Evolutionary conservation across 2,888 invertebrate species (phyloP), one percentile per base, ranked within the genome.

Genomic region (Agriopis aurantiaria): DNA sequence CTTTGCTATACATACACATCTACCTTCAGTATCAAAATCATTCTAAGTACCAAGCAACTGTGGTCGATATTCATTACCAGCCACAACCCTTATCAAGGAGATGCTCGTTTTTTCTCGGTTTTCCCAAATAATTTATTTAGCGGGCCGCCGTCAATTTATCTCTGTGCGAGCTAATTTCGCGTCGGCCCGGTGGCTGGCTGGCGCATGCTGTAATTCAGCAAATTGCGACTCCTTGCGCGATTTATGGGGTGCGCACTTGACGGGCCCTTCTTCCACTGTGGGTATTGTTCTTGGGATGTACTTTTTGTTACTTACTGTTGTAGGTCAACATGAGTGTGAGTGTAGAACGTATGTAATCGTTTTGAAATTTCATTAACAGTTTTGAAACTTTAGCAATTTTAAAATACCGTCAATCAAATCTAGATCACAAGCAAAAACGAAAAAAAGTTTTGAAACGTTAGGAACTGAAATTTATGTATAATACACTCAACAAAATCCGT

Each of bases 121-220:
- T 93, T 93, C 93, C 93, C 93, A 93, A 94, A 94, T 94, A 93
- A 94, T 94, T 94, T 94, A 94, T 94, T 94, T 93, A 93, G 93
- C 92, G 88, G 91, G 78, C 90, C 85, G 89, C 90, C 93, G 88
- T 93, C 94, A 92, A 94, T 94, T 93, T 93, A 93, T 93, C 93
- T 93, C 92, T 87, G 91, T 88, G 91, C 91, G 91, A 92, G 94
- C 94, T 94, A 94, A 94, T 94, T 94, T 93, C 91, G 91, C 91
- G 93, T 90, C 91, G 90, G 92, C 85, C 91, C 91, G 93, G 93
- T 91, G 93, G 93, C 91, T 90, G 91, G 88, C 85, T 90, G 91
- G 93, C 92, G 93, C 92, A 93, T 93, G 93, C 89, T 92, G 94
- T 94, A 94, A 94, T 93, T 94, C 94, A 94, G 92, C 93, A 93